Conservation (phyloP, 2,888 invertebrate species). For the Ligdia adustata region DNA sequence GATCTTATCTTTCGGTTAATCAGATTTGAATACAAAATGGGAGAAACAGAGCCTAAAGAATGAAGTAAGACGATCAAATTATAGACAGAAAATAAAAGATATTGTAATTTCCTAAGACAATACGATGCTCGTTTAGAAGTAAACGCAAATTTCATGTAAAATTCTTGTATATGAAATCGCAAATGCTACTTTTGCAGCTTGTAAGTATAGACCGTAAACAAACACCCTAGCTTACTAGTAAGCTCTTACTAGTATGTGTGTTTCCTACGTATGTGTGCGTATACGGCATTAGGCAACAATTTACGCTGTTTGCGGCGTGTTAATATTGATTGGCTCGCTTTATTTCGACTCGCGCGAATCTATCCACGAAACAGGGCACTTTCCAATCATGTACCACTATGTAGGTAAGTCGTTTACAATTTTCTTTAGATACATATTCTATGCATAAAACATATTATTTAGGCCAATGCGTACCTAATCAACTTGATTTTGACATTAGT, state of each 20-base stretch:
- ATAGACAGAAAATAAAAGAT: no score
- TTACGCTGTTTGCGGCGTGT: conserved; percentile 84
- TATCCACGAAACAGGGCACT: conserved; percentile 69
- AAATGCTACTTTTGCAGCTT: no score
- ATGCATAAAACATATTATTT: no score
- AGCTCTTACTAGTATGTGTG: conserved; percentile 45
- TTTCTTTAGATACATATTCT: no score
- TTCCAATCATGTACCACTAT: conserved; percentile 40
- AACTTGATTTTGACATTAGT: no score
- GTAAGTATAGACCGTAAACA: neutral
- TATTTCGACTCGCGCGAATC: conserved; percentile 81
- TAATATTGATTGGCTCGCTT: conserved; percentile 84
- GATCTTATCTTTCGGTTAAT: conserved; percentile 17
- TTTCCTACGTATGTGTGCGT: conserved; percentile 70
- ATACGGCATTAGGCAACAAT: conserved; percentile 83
- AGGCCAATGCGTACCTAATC: no score
- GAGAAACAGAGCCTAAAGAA: no score
- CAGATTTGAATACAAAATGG: conserved; percentile 21
- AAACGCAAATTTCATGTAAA: no score
- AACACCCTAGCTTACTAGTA: conserved; percentile 66
- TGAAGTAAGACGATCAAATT: no score
- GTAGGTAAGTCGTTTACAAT: conserved; percentile 30
- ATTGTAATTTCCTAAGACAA: no score
- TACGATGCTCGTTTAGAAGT: no score
- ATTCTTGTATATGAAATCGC: no score